Percentiles rank a stretch among this genome's conserved stretches.
These are phyloP conservation scores for Anolis apletophallus DNA, from an alignment of 2,797 vertebrate genomes.

Conservation along the genomic window DNA sequence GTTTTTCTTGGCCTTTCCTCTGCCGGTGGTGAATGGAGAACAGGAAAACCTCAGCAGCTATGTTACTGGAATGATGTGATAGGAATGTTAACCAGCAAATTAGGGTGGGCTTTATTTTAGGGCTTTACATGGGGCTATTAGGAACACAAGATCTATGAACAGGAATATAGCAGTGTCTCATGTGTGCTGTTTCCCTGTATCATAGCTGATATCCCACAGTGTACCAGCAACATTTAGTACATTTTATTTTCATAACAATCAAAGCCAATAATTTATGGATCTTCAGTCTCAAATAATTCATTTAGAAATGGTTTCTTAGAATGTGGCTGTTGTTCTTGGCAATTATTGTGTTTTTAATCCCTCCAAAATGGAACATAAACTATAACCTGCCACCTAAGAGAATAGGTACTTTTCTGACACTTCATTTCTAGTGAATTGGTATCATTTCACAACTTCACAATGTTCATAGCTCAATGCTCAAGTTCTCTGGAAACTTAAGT, in stretches of 20 bases:
- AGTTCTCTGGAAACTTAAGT: neutral
- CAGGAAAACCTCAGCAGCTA: constrained; percentile 77
- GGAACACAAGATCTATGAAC: constrained; percentile 14
- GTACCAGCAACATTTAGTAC: neutral
- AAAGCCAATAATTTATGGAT: neutral
- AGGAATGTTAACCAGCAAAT: constrained; percentile 68
- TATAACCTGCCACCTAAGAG: neutral
- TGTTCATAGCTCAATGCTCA: neutral
- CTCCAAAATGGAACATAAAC: neutral
- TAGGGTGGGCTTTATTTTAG: constrained; percentile 44
- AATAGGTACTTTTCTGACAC: neutral
- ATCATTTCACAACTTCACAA: neutral
- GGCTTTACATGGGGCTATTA: constrained; percentile 48
- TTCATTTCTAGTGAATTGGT: neutral
- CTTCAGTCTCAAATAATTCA: neutral
- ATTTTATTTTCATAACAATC: neutral
- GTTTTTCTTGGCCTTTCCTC: constrained; percentile 75
- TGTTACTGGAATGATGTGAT: constrained; percentile 81
- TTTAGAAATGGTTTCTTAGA: constrained; percentile 6
- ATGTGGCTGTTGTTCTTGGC: neutral
- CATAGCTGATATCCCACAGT: neutral
- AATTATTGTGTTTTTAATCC: neutral
- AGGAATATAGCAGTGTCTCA: neutral
- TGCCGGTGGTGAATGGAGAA: constrained; percentile 61
- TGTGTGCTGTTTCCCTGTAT: neutral